A percentile compares a stretch with the other conserved stretches of the same genome.
These are phyloP conservation scores for Parnassius apollo DNA, from an alignment of 2,888 invertebrate genomes.

Conservation along the genomic window DNA sequence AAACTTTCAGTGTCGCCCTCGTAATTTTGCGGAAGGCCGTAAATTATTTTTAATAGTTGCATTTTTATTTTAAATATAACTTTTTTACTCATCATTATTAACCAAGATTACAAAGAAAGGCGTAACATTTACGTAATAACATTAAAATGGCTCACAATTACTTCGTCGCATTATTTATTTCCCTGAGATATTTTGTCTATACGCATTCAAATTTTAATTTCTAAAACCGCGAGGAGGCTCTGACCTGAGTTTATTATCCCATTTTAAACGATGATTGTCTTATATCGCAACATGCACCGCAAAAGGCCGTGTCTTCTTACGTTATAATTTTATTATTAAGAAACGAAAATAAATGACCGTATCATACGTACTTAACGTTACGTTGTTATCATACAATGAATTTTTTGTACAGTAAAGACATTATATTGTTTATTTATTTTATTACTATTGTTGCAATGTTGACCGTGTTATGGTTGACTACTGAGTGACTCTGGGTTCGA, in stretches of 20 bases:
- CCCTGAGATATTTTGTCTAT: conserved; percentile 29
- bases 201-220: conserved; percentile 9
- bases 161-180: conserved; percentile 15
- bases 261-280: conserved; percentile 28
- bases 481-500: too few species aligned
- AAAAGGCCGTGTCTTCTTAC: conserved; percentile 26
- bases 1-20: too few species aligned
- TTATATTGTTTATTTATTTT: too few species aligned
- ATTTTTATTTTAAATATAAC: too few species aligned
- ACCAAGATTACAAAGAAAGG: too few species aligned
- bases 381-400: background rate
- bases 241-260: conserved; percentile 30
- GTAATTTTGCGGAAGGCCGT: too few species aligned
- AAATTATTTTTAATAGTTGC: too few species aligned
- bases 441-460: too few species aligned
- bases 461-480: too few species aligned
- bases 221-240: conserved; percentile 23
- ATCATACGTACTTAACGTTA: conserved; percentile 1
- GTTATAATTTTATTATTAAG: conserved; percentile 23
- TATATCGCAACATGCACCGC: conserved; percentile 18
- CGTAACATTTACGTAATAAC: conserved; percentile 9
- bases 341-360: conserved; percentile 22
- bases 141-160: conserved; percentile 4
- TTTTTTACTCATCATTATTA: too few species aligned
- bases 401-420: background rate